These are phyloP conservation scores for Parazoanthus swiftii DNA, from an alignment of 92 coral and sea anemone species.

Conservation along the genomic window DNA sequence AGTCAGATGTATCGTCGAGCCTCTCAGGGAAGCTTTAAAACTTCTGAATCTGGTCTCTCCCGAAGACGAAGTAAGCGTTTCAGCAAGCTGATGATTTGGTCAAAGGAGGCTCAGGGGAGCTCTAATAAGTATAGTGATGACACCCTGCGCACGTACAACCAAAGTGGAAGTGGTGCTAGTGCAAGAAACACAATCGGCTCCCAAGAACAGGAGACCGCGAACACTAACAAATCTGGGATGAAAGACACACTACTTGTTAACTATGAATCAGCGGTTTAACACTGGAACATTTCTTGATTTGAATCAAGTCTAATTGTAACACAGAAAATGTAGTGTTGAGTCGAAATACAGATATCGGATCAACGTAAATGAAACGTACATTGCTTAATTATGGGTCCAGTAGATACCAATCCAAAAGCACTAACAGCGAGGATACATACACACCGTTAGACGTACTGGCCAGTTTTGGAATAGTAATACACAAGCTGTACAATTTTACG, in stretches of 20 bases:
- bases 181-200: background rate
- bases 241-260: background rate
- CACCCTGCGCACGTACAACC: background rate
- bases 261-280: background rate
- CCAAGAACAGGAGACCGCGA: background rate
- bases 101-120: background rate
- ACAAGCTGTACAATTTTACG: too few relatives aligned
- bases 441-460: too few relatives aligned
- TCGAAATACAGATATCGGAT: too few relatives aligned
- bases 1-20: background rate
- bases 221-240: background rate
- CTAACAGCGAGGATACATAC: too few relatives aligned
- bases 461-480: too few relatives aligned
- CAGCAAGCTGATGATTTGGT: background rate
- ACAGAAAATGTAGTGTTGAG: too few relatives aligned
- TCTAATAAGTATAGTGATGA: conserved; percentile 3
- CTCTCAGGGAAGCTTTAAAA: background rate
- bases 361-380: too few relatives aligned
- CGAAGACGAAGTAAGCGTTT: conserved; percentile 10
- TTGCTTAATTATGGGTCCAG: too few relatives aligned
- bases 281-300: background rate
- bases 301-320: too few relatives aligned
- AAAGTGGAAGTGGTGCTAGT: background rate
- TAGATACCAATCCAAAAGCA: too few relatives aligned
- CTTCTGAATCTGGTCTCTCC: background rate